phyloP scores from a whole-genome alignment of 2,113 vertebrate genomes.

The Actenoides lindsayi region DNA sequence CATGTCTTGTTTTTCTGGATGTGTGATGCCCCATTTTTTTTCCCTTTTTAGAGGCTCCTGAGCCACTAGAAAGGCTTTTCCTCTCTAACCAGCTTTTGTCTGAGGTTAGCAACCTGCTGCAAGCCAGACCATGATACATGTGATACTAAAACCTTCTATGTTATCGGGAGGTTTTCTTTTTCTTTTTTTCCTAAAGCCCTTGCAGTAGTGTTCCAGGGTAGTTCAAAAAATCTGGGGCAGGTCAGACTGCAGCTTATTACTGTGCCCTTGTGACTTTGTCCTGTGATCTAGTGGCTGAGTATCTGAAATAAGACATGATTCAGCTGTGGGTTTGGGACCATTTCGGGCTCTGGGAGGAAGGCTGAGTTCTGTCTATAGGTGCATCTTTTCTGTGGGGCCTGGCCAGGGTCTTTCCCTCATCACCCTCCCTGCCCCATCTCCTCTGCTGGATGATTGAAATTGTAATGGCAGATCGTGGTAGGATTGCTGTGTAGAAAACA shows the following conservation, averaged over 20 bases:
- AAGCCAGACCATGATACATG: neutral
- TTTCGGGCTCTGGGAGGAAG: neutral
- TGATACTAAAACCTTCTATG: neutral
- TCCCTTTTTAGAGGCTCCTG: neutral
- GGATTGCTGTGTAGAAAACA: neutral
- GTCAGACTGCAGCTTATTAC: neutral
- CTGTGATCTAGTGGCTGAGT: neutral
- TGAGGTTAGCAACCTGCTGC: neutral
- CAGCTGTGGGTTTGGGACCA: neutral
- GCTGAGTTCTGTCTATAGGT: neutral
- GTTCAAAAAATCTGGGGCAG: constrained; percentile 15
- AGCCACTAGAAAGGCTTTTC: neutral
- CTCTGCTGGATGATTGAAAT: neutral
- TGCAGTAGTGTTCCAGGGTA: neutral
- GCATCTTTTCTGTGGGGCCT: neutral
- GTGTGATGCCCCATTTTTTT: neutral
- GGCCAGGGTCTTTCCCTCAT: neutral
- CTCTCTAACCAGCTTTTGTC: neutral
- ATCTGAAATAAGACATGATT: neutral
- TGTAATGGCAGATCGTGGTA: neutral
- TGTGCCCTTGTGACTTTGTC: neutral
- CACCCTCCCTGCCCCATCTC: neutral
- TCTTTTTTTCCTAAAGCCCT: neutral
- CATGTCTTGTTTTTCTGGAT: neutral
- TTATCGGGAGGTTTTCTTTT: neutral